Conservation (phyloP, 2,113 vertebrate species). For the Notechis scutatus region DNA sequence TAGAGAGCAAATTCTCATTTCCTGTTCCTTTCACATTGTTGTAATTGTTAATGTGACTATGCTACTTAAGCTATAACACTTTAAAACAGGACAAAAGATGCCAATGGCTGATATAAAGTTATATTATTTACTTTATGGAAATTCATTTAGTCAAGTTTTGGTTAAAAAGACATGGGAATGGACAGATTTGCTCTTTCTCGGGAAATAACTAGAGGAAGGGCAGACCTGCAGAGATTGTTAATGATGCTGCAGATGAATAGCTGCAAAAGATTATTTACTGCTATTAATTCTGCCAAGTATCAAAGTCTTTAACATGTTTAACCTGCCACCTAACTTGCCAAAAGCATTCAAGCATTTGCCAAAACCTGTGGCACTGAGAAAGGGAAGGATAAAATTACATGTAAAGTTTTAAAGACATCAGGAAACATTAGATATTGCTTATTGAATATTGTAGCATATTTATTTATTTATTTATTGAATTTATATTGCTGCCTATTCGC, state of each 20-base stretch:
- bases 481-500: no score
- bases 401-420: background rate
- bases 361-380: background rate
- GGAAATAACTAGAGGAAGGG: conserved; percentile 2
- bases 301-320: conserved; percentile 19
- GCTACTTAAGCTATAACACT: accelerated
- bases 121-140: background rate
- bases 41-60: background rate
- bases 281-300: conserved; percentile 16
- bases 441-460: background rate
- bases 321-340: background rate
- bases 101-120: background rate
- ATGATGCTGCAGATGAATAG: background rate
- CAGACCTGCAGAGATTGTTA: conserved; percentile 40
- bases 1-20: background rate
- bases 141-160: background rate
- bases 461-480: no score
- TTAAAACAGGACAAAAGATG: background rate
- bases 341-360: conserved; percentile 10
- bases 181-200: background rate
- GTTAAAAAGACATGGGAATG: background rate
- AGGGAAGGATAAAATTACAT: background rate
- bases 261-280: background rate
- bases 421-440: background rate
- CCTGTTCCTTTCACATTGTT: background rate